Evolutionary conservation across 2,888 invertebrate species (phyloP), one percentile per base, ranked within the genome.

Genomic region (Ennomos erosarius): DNA sequence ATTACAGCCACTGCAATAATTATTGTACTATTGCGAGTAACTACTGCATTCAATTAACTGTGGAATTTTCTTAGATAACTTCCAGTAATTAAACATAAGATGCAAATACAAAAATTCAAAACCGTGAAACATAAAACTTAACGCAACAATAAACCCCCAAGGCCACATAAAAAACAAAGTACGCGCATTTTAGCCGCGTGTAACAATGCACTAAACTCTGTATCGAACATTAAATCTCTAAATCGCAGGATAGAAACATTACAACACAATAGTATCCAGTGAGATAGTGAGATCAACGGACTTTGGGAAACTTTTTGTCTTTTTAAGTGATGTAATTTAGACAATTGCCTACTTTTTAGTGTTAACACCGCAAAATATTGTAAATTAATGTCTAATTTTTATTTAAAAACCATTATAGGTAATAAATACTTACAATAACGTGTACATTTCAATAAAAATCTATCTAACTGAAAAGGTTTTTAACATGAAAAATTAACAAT

Each of bases 151-250:
- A 51, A 55, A 55, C 12, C 33, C 16, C 43, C 60, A 68, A 62
- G 64, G 65, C 55, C 55, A 45, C 39, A 37, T 11, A 59, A 55
- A 54, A 34, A 46, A 59, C 51, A 46, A 59, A 13, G 54, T 42
- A 53, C 57, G 59, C 40, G 42, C 59, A 59, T 68, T 57, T 65
- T 56, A 58, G 51, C 50, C n/a, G 13, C 58, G 50, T 60, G 57
- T 62, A 69, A 67, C 68, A 69, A 69, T 69, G 65, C 65, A 48
- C 50, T 42, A 51, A 55, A 58, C 33, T 59, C 11, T 44, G 38
- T 68, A 67, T 69, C 67, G 55, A 9, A 62, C 66, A 66, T 66
- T 62, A 64, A 60, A 69, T 69, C 68, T 55, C 55, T 48, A 47
- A 58, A 53, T 65, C 58, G 39, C 63, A 56, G 62, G 63, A 65